phyloP scores from a whole-genome alignment of 2,113 vertebrate species.

The Hyaena hyaena region DNA sequence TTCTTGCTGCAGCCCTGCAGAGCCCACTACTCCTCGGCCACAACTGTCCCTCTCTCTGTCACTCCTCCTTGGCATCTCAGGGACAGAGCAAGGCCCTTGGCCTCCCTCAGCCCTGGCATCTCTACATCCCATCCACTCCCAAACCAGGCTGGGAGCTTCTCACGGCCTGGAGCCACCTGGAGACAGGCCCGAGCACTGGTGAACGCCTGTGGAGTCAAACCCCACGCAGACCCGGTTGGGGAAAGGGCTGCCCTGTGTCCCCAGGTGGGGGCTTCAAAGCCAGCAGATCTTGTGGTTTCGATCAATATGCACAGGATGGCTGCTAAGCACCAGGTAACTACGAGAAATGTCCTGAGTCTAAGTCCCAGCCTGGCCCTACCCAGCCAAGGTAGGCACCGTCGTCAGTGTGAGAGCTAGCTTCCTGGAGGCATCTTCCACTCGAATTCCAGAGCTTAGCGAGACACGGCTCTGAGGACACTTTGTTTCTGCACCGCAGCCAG shows the following conservation, averaged over 20 bases:
- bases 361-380: not conserved
- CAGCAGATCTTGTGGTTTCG: not conserved
- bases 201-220: not conserved
- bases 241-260: not conserved
- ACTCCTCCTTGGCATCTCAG: not conserved
- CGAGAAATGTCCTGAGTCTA: rapidly evolving
- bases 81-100: not conserved
- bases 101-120: not conserved
- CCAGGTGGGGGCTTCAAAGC: not conserved
- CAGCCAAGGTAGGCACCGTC: not conserved
- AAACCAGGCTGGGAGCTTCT: not conserved
- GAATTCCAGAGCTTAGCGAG: not conserved
- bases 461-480: not conserved
- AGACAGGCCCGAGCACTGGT: not conserved
- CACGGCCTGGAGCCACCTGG: not conserved
- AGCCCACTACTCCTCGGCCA: not conserved
- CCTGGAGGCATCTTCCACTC: not conserved
- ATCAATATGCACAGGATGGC: not conserved
- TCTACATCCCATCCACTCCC: not conserved
- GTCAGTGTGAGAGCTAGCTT: not conserved
- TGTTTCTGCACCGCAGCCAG: not conserved
- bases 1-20: not conserved
- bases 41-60: not conserved
- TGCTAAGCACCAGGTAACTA: not conserved
- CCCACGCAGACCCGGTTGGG: not conserved